A percentile compares a stretch with the other conserved stretches of the same genome.
These are phyloP conservation scores for Heptranchias perlo DNA, from an alignment of 2,113 vertebrate genomes.

Conservation along the genomic window DNA sequence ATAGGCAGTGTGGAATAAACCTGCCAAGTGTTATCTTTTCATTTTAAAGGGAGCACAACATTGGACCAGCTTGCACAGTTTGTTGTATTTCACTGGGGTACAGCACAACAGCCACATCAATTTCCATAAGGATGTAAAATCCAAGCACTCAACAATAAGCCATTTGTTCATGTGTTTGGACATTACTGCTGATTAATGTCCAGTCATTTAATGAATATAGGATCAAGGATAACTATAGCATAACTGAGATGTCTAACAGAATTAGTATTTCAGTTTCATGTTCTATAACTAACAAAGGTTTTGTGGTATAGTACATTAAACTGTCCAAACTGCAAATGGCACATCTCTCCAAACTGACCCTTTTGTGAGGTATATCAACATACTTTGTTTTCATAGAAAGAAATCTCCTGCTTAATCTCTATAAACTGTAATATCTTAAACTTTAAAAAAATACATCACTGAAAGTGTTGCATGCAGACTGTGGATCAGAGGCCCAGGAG, in stretches of 20 bases:
- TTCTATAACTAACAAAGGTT: neutral
- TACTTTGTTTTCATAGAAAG: neutral
- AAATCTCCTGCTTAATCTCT: neutral
- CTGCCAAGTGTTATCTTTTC: neutral
- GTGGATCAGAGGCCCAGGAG: neutral
- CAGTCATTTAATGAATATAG: neutral
- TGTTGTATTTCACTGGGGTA: neutral
- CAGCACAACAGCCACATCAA: too few relatives aligned
- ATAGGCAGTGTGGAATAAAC: neutral
- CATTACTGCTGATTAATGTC: neutral
- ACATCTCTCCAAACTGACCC: neutral
- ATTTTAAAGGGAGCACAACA: neutral
- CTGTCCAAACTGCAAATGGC: neutral
- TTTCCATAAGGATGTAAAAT: too few relatives aligned
- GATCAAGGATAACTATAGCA: neutral
- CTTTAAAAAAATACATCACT: neutral
- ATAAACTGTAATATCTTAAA: neutral
- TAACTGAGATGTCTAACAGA: neutral
- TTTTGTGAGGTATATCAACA: neutral
- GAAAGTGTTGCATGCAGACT: neutral
- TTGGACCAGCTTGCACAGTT: neutral
- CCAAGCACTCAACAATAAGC: neutral
- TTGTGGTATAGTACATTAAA: neutral
- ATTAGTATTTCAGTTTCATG: neutral
- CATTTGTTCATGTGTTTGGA: neutral